phyloP scores from a whole-genome alignment of 1,140 invertebrate genomes.

The Trachymyrmex cornetzi region DNA sequence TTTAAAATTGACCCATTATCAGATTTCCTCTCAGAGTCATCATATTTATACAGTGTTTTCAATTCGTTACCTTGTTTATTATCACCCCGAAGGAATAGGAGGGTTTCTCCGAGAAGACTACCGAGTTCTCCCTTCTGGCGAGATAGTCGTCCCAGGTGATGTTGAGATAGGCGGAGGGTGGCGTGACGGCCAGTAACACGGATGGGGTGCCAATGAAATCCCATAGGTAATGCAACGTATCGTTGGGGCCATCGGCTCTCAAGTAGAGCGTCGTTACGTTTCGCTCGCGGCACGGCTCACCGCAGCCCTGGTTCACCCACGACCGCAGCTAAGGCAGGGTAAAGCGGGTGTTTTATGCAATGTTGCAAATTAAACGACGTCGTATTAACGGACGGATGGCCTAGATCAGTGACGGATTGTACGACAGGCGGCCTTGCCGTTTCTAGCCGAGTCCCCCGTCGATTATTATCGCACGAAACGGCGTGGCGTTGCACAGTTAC shows the following conservation, averaged over 20 bases:
- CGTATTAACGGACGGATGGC: slow-evolving; percentile 59
- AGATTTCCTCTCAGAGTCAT: no score
- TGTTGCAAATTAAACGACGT: slow-evolving; percentile 33
- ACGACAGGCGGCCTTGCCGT: slow-evolving; percentile 36
- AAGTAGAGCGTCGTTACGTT: slow-evolving; percentile 86
- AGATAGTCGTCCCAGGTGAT: slow-evolving; percentile 85
- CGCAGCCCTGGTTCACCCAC: slow-evolving; percentile 81
- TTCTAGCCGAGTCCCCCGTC: neutral
- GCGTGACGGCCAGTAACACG: slow-evolving; percentile 86
- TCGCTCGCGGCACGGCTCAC: slow-evolving; percentile 70
- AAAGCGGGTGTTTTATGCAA: slow-evolving; percentile 25
- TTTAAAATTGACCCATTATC: no score
- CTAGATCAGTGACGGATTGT: slow-evolving; percentile 49
- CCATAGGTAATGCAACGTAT: slow-evolving; percentile 89
- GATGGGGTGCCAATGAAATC: slow-evolving; percentile 87
- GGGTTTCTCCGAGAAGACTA: slow-evolving; percentile 85
- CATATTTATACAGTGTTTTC: no score
- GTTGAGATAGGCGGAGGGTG: slow-evolving; percentile 82
- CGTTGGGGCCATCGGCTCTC: slow-evolving; percentile 85
- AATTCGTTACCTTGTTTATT: slow-evolving; percentile 86
- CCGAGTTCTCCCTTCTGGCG: slow-evolving; percentile 74
- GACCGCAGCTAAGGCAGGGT: slow-evolving; percentile 75
- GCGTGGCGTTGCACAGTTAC: neutral
- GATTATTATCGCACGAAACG: slow-evolving; percentile 35
- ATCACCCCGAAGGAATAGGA: slow-evolving; percentile 87